Evolutionary conservation across 1,140 invertebrate species (phyloP).

Genomic region (Eurosta solidaginis): DNA sequence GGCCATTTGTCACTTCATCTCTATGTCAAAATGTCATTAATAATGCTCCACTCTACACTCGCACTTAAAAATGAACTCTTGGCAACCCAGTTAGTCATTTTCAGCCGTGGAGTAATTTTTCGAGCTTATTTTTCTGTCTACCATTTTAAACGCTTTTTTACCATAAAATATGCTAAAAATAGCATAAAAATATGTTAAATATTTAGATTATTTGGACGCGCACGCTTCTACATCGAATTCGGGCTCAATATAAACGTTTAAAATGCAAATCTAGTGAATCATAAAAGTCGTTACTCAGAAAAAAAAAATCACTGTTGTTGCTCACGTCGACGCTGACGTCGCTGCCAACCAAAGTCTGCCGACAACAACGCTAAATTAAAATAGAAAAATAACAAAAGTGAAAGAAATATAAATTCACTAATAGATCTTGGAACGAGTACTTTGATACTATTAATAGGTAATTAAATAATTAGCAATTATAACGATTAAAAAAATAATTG

Average conservation of each 20-base stretch:
- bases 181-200: background rate
- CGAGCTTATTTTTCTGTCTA: background rate
- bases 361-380: too few species aligned
- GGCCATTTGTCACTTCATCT: too few species aligned
- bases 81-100: constrained; percentile 13
- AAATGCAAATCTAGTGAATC: background rate
- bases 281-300: background rate
- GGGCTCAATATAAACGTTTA: background rate
- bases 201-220: background rate
- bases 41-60: background rate
- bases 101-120: constrained; percentile 7
- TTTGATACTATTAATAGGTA: too few species aligned
- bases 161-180: background rate
- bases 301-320: background rate
- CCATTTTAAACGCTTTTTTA: background rate
- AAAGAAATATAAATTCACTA: too few species aligned
- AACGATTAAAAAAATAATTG: too few species aligned
- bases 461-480: too few species aligned
- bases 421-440: too few species aligned
- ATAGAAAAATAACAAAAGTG: too few species aligned
- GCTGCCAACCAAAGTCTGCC: background rate
- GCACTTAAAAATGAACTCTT: background rate
- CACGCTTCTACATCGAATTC: background rate
- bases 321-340: background rate
- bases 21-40: background rate